Base-by-base conservation (phyloP, 1,140 invertebrate genomes). In the Calliphora vicina region DNA sequence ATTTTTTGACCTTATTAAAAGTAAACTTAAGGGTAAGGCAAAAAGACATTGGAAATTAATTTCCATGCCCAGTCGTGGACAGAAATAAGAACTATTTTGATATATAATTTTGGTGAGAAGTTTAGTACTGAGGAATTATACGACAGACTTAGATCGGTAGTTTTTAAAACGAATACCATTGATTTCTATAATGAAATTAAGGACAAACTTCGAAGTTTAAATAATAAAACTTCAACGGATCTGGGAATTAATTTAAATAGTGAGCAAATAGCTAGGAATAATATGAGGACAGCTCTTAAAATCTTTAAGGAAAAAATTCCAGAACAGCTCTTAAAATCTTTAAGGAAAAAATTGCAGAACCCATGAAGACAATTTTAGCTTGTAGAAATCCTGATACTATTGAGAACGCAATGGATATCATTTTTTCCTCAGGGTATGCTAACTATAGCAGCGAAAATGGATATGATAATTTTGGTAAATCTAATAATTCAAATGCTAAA, bases 1-100 rank as follows among this genome's bases (percentile, higher is more conserved):
- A 25, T 83, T 83, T 35, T 80, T 43, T 80, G 74, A 83, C 25
- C 45, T 78, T 57, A 83, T 83, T 20, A 83, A 83, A 67, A 61
- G 43, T 15, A 83, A 73, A 71, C 35, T 83, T 4, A 78, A 78
- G 27, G 74, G 74, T 23, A 83, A 43, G 67, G 82, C 82, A 13
- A 80, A 12, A 74, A 83, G 50, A 80, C 73, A 17, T 35, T 83
- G 12, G 82, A 83, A 80, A 83, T 80, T 17, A 80, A 83, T 67
- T 78, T n/a, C 20, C 82, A 83, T 42, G 82, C 50, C 1, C n/a
- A 45, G 4, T 67, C n/a, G 1, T 67, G 61, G 61, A 23, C n/a
- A 5, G 61, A 23, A 23, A 23, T 67, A 23, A 67, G 20, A 23
- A 4, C 9, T 13, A 45, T 50, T 43, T 45, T 25, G 78, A 80